These are phyloP conservation scores for Nylanderia fulva DNA, from an alignment of 1,140 invertebrate genomes.

Conservation along the genomic window DNA sequence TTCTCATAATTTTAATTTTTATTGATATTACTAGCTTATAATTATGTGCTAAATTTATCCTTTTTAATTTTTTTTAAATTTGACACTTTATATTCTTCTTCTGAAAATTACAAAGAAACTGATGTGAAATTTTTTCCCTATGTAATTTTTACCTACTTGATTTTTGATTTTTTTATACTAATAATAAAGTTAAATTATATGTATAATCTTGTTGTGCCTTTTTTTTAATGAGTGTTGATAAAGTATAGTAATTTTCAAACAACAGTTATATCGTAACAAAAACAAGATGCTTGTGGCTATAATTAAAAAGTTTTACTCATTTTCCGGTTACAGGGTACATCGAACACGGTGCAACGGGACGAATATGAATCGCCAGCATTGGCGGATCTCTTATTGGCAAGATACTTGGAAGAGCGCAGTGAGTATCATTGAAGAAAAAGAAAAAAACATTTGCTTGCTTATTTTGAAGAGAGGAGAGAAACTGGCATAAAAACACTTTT, in stretches of 20 bases:
- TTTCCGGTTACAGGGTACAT: slow-evolving; percentile 53
- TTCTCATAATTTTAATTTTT: no score
- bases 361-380: slow-evolving; percentile 44
- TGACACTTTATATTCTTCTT: background rate
- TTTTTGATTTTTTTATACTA: background rate
- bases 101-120: background rate
- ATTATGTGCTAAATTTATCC: background rate
- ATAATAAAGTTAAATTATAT: background rate
- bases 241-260: background rate
- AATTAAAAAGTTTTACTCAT: slow-evolving; percentile 41
- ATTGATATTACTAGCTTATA: background rate
- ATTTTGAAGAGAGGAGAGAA: background rate
- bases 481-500: background rate
- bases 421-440: slow-evolving; percentile 29
- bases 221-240: background rate
- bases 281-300: background rate
- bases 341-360: slow-evolving; percentile 38
- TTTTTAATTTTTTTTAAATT: background rate
- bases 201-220: background rate
- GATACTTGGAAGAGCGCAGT: slow-evolving; percentile 68
- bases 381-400: slow-evolving; percentile 49
- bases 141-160: no score
- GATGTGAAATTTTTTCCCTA: background rate
- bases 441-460: background rate
- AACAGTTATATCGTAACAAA: background rate